phyloP scores from a whole-genome alignment of 2,888 invertebrate species.

The Callimorpha dominula region DNA sequence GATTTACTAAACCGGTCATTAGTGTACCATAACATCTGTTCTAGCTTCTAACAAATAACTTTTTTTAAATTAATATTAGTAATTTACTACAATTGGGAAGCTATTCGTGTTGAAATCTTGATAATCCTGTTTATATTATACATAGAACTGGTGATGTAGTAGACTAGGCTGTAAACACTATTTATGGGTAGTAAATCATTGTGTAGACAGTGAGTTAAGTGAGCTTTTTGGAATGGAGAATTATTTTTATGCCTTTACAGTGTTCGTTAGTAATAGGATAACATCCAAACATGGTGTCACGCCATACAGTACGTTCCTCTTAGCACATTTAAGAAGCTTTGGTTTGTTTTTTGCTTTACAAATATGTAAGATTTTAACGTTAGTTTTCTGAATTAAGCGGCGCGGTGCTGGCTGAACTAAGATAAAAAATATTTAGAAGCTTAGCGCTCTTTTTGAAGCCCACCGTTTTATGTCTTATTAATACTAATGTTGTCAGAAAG shows the following conservation, averaged over 20 bases:
- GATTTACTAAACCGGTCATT: slow-evolving; percentile 35
- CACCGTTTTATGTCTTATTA: slow-evolving; percentile 60
- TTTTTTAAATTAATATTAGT: slow-evolving; percentile 21
- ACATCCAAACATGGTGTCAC: slow-evolving; percentile 23
- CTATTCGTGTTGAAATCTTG: slow-evolving; percentile 24
- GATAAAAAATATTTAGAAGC: slow-evolving; percentile 53
- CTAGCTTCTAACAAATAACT: neutral
- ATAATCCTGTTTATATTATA: slow-evolving; percentile 36
- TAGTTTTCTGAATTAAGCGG: slow-evolving; percentile 56
- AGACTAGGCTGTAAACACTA: slow-evolving; percentile 19
- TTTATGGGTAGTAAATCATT: slow-evolving; percentile 40
- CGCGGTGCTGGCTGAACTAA: slow-evolving; percentile 46
- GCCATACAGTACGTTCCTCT: slow-evolving; percentile 18
- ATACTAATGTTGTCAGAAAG: slow-evolving; percentile 59
- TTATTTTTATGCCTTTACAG: slow-evolving; percentile 29
- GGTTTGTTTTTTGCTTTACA: slow-evolving; percentile 55
- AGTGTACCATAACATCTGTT: slow-evolving; percentile 23
- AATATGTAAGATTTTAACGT: slow-evolving; percentile 60
- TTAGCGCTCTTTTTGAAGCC: slow-evolving; percentile 54
- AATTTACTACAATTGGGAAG: slow-evolving; percentile 19
- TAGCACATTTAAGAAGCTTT: slow-evolving; percentile 44
- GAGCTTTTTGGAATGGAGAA: slow-evolving; percentile 18
- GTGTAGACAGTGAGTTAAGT: slow-evolving; percentile 13
- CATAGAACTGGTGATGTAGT: slow-evolving; percentile 29
- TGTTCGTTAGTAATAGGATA: slow-evolving; percentile 36